These are phyloP conservation scores for Caenorhabditis sp. DNA, from an alignment of 2,888 invertebrate genomes.

Conservation along the genomic window DNA sequence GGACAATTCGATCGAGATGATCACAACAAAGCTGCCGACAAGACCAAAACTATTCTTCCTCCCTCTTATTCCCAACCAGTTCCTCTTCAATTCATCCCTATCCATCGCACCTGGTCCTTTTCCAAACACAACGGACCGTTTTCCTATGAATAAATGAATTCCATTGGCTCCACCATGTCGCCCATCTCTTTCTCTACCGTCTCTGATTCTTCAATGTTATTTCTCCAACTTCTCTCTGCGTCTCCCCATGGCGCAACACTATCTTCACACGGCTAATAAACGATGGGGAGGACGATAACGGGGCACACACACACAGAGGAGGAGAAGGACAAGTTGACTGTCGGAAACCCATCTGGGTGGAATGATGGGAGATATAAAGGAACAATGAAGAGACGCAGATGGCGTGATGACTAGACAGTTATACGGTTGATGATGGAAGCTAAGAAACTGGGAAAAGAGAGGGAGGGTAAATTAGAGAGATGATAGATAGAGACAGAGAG, in stretches of 20 bases:
- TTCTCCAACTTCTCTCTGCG: conserved; percentile 3
- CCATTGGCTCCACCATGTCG: conserved; percentile 50
- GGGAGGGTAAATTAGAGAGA: conserved; percentile 33
- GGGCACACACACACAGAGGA: conserved; percentile 3
- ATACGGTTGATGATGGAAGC: conserved; percentile 35
- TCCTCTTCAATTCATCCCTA: not conserved
- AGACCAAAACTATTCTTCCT: conserved; percentile 6
- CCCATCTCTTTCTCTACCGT: conserved; percentile 22
- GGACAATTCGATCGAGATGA: not conserved
- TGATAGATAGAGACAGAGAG: not conserved
- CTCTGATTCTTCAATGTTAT: conserved; percentile 31
- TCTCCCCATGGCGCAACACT: conserved; percentile 18
- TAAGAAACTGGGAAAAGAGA: conserved; percentile 27
- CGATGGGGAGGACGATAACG: conserved; percentile 44
- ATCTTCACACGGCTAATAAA: conserved; percentile 49
- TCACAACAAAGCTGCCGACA: conserved; percentile 3
- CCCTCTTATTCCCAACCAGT: conserved; percentile 5
- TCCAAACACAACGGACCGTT: conserved; percentile 4
- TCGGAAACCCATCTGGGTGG: conserved; percentile 30
- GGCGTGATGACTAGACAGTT: conserved; percentile 28
- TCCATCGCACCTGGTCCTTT: conserved; percentile 24
- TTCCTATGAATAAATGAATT: conserved; percentile 27
- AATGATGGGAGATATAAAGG: not conserved
- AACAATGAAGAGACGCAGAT: conserved; percentile 24
- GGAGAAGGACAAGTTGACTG: conserved; percentile 37